These are phyloP conservation scores for Hemicordylus capensis DNA, from an alignment of 2,113 vertebrate species.

Conservation along the genomic window DNA sequence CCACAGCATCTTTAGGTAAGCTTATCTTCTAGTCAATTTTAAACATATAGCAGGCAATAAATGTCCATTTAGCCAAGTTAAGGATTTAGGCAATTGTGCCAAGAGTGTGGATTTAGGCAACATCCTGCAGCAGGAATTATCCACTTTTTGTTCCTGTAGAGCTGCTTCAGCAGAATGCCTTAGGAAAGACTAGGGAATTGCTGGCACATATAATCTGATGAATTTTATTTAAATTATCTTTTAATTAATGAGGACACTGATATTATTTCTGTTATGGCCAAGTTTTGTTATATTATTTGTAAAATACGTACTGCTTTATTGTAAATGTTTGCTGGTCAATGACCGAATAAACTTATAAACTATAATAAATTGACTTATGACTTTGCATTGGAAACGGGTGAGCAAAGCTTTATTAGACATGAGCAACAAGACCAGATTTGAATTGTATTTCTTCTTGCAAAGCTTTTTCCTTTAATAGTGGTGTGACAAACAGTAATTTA, in stretches of 20 bases:
- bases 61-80: neutral
- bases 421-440: too few relatives aligned
- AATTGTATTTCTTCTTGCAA: neutral
- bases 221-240: too few relatives aligned
- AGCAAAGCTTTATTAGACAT: neutral
- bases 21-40: neutral
- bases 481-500: neutral
- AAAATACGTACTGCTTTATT: too few relatives aligned
- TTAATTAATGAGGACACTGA: too few relatives aligned
- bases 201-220: neutral
- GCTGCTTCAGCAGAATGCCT: neutral
- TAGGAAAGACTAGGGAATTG: neutral
- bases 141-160: neutral
- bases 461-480: neutral
- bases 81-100: neutral
- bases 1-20: neutral
- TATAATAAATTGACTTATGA: neutral
- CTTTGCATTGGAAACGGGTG: neutral
- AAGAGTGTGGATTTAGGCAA: neutral
- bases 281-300: too few relatives aligned
- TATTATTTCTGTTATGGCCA: too few relatives aligned
- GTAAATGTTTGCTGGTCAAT: too few relatives aligned
- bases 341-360: too few relatives aligned
- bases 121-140: neutral
- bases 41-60: neutral